These are phyloP conservation scores for Campopleginae sp. DNA, from an alignment of 2,888 invertebrate species.

Conservation along the genomic window DNA sequence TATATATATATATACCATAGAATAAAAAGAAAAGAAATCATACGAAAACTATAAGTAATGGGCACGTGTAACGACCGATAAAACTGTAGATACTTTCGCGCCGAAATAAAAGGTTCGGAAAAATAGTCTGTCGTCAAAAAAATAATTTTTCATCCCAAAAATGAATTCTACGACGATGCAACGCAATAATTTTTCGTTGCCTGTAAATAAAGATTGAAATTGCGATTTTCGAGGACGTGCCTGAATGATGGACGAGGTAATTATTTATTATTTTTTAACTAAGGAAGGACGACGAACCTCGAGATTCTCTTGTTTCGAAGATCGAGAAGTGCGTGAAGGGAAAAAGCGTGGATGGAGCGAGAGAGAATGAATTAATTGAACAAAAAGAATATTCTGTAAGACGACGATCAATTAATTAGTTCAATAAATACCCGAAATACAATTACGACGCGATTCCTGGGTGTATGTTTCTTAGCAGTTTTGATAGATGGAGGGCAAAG, in stretches of 20 bases:
- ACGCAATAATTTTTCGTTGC: neutral
- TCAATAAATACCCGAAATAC: slow-evolving; percentile 47
- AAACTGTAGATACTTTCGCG: slow-evolving; percentile 42
- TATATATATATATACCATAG: neutral
- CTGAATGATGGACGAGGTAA: neutral
- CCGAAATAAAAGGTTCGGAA: neutral
- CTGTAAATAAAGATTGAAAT: slow-evolving; percentile 22
- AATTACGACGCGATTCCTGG: slow-evolving; percentile 29
- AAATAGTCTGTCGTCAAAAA: slow-evolving; percentile 36
- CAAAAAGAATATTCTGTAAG: slow-evolving; percentile 19
- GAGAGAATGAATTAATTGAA: slow-evolving; percentile 14
- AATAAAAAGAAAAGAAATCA: slow-evolving; percentile 52
- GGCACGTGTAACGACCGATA: slow-evolving; percentile 43
- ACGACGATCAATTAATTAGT: slow-evolving; percentile 42
- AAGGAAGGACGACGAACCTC: neutral
- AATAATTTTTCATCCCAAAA: neutral
- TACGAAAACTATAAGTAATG: slow-evolving; percentile 38
- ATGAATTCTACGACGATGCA: neutral
- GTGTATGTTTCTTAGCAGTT: neutral
- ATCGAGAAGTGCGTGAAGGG: neutral
- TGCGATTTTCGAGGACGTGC: slow-evolving; percentile 9
- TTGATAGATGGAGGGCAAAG: slow-evolving; percentile 3
- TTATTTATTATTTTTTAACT: neutral
- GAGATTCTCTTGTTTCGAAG: neutral
- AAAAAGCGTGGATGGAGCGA: neutral